Base-by-base conservation (phyloP, 1,140 invertebrate genomes). In the Bombyx mandarina region DNA sequence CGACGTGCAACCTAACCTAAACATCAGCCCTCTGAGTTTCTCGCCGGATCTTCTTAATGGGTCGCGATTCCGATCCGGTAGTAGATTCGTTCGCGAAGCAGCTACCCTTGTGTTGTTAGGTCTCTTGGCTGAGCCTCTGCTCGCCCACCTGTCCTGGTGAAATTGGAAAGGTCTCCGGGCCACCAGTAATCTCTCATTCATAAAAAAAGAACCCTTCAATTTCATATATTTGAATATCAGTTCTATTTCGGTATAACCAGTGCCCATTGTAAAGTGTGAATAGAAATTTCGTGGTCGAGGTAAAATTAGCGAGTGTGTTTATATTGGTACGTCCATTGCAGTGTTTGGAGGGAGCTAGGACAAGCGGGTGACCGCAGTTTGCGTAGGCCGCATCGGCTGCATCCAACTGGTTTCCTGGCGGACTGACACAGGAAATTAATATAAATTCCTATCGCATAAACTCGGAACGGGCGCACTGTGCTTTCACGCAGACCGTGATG, bases 401-500 rank as follows among this genome's bases (percentile, higher is more conserved):
- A 70, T 63, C 74, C 75, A 73, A 78, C 76, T 73, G 70, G 67
- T 70, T 73, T 67, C 67, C 71, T 62, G 55, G 35, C 63, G 59
- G 66, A 68, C 69, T 71, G 65, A 73, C 73, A 80, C 76, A 81
- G 79, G 78, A 85, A 85, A 82, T 85, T 79, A 82, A 82, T 85
- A 85, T 81, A 79, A 82, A 84, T 84, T 84, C 72, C 71, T 75
- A 76, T 80, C 75, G 73, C 73, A 76, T 75, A 66, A 73, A 78
- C 74, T 75, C 60, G 66, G 64, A 73, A 65, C 62, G 64, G 62
- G 67, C 58, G 64, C 69, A 64, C 50, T 72, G 69, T 61, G 56
- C 65, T 61, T 61, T 73, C 70, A 73, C 62, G 60, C 61, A 57
- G 67, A 59, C 71, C 61, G 77, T 80, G 77, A 80, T 80, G 77